phyloP scores from a whole-genome alignment of 2,113 vertebrate genomes.

The Picathartes gymnocephalus region DNA sequence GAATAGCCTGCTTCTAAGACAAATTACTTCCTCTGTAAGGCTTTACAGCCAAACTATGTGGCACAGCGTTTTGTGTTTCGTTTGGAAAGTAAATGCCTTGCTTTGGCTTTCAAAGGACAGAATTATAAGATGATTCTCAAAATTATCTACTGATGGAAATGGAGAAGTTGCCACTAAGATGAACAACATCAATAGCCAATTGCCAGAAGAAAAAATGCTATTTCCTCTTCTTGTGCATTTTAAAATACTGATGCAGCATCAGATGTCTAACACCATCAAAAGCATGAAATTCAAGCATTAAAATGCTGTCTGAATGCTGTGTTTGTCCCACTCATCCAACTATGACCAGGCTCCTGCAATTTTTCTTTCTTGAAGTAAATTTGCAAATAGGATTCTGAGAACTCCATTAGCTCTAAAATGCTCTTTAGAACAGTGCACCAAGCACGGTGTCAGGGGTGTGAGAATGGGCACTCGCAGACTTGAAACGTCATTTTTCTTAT shows the following conservation, averaged over 20 bases:
- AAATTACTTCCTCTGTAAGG: background rate
- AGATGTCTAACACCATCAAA: background rate
- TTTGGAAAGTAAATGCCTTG: background rate
- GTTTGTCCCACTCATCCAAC: background rate
- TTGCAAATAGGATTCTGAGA: slow-evolving; percentile 2
- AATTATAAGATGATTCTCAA: background rate
- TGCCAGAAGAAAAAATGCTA: background rate
- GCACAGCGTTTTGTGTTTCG: background rate
- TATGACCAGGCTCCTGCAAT: background rate
- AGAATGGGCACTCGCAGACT: background rate
- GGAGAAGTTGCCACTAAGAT: background rate
- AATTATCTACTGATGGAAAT: background rate
- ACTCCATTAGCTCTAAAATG: background rate
- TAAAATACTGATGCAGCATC: background rate
- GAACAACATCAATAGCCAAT: background rate
- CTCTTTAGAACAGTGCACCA: background rate
- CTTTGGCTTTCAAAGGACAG: background rate
- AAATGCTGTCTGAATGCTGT: background rate
- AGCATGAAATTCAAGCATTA: background rate
- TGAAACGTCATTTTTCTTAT: slow-evolving; percentile 4
- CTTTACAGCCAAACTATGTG: background rate
- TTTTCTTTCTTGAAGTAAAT: background rate
- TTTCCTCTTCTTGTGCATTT: background rate
- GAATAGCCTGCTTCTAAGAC: background rate
- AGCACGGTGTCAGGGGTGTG: background rate